A percentile compares a stretch with the other conserved stretches of the same genome.
Evolutionary conservation across 64 coral and sea anemone species (phyloP).

Genomic region (Montipora foliosa): DNA sequence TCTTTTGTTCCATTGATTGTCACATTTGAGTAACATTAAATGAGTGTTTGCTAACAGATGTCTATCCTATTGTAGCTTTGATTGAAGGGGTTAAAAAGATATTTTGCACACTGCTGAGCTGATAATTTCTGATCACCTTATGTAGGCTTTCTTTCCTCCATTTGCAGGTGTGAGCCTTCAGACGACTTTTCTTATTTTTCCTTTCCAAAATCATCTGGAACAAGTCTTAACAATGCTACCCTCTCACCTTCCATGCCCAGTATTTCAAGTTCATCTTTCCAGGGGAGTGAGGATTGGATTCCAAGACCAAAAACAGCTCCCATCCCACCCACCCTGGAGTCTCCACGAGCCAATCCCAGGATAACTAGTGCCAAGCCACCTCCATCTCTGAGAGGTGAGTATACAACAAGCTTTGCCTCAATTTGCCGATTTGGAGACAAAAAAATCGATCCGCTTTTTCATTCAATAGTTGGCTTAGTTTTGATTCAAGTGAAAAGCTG

Average conservation of each 20-base stretch:
- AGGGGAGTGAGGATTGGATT: conserved; percentile 10
- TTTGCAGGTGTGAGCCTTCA: not conserved
- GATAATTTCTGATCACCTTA: too few species aligned
- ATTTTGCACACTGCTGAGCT: too few species aligned
- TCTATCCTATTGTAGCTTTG: too few species aligned
- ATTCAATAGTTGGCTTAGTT: too few species aligned
- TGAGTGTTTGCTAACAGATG: too few species aligned
- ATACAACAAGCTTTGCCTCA: not conserved
- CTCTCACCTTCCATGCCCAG: conserved; percentile 35
- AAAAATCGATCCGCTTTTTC: too few species aligned
- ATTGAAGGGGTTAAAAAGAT: too few species aligned
- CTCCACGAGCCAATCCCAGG: conserved; percentile 86
- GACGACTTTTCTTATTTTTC: conserved; percentile 11
- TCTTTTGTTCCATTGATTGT: too few species aligned
- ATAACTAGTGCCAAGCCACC: conserved; percentile 89
- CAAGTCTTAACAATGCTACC: not conserved
- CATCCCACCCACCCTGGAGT: conserved; percentile 84
- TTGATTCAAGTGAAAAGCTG: too few species aligned
- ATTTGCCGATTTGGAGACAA: not conserved
- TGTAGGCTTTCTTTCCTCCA: not conserved
- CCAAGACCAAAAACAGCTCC: conserved; percentile 82
- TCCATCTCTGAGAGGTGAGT: conserved; percentile 62
- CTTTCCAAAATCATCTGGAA: conserved; percentile 8
- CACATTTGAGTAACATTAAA: too few species aligned
- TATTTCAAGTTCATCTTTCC: not conserved